These are phyloP conservation scores for Tribolium castaneum DNA, from an alignment of 1,140 invertebrate genomes.

Conservation along the genomic window DNA sequence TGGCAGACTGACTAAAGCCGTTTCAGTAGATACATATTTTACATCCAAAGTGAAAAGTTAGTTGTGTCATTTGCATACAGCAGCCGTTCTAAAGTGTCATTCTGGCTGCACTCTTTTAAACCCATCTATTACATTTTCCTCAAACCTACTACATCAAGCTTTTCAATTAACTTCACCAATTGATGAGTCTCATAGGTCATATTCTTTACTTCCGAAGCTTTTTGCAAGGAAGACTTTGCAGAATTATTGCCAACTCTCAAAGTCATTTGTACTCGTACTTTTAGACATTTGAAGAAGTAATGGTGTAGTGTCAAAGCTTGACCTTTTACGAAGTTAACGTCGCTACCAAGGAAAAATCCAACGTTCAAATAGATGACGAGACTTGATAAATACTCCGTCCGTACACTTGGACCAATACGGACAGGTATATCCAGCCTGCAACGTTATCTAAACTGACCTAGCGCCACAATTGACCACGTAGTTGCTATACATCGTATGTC, in stretches of 20 bases:
- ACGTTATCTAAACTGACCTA: constrained; percentile 14
- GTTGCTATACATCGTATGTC: neutral
- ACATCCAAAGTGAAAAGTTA: constrained; percentile 43
- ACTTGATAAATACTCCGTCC: neutral
- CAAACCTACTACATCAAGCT: neutral
- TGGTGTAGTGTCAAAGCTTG: constrained; percentile 19
- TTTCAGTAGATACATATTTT: constrained; percentile 38
- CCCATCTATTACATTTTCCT: constrained; percentile 36
- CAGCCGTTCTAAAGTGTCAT: constrained; percentile 36
- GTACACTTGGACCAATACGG: neutral
- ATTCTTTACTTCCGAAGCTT: neutral
- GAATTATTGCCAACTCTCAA: neutral
- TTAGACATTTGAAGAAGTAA: constrained; percentile 19
- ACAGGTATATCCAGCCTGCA: neutral
- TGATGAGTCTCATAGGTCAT: constrained; percentile 3
- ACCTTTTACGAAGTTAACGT: constrained; percentile 11
- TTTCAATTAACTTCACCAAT: constrained; percentile 27
- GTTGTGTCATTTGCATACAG: constrained; percentile 40
- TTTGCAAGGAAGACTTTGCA: neutral
- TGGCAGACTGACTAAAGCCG: neutral
- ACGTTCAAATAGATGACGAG: constrained; percentile 25
- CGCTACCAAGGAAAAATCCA: neutral
- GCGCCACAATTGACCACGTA: neutral
- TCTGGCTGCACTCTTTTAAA: constrained; percentile 36
- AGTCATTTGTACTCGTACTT: constrained; percentile 16